phyloP scores from a whole-genome alignment of 2,113 vertebrate genomes.

The Rhinoptilus africanus region DNA sequence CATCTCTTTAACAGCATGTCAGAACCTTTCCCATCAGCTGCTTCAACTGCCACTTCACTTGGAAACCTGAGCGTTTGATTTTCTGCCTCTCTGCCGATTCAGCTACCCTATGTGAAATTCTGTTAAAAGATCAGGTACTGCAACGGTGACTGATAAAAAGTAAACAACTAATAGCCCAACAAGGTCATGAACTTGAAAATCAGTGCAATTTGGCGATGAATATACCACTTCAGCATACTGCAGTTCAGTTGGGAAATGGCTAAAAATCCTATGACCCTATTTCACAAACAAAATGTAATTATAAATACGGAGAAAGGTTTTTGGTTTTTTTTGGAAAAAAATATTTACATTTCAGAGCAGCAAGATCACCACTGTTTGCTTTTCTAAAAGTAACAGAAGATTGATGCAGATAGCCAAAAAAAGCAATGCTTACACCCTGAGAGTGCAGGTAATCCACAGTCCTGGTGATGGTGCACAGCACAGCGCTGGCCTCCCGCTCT shows the following conservation, averaged over 20 bases:
- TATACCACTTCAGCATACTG: not conserved
- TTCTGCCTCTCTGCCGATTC: not conserved
- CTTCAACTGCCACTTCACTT: not conserved
- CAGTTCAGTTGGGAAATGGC: not conserved
- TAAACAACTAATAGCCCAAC: not conserved
- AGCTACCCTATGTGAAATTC: not conserved
- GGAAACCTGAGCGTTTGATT: not conserved
- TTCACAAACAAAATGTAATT: not conserved
- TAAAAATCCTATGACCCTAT: not conserved
- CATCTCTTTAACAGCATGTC: not conserved
- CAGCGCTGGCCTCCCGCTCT: conserved; percentile 87
- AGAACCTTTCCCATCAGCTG: not conserved
- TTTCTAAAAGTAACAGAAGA: not conserved
- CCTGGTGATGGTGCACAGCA: conserved; percentile 87
- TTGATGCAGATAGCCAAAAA: not conserved
- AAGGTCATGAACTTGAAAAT: not conserved
- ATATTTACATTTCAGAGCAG: not conserved
- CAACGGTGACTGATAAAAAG: not conserved
- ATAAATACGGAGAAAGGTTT: not conserved
- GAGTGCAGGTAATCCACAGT: conserved; percentile 95
- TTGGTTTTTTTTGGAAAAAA: fast-evolving
- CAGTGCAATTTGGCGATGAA: not conserved
- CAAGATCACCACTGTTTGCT: not conserved
- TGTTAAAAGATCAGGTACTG: not conserved
- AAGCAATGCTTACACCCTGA: conserved; percentile 82